Base-by-base conservation (phyloP, 2,797 vertebrate genomes). In the Pampus argenteus region DNA sequence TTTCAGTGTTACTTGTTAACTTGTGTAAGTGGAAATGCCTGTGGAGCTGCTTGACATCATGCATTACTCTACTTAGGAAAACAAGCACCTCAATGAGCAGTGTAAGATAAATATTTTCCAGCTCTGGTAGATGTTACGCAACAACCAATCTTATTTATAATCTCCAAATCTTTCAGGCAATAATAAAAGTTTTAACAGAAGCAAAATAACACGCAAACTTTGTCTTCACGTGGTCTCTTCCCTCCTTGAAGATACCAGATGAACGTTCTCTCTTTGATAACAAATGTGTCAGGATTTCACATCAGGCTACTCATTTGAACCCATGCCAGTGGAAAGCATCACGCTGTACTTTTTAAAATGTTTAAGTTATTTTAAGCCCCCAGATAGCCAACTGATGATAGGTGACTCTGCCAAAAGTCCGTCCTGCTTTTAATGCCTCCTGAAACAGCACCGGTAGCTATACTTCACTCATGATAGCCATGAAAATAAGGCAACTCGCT, bases 401-500 rank as follows among this genome's bases (percentile, higher is more conserved):
- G 26, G 34, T 34, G 64, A 49, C 65, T 73, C 52, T 89, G 81
- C 82, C 80, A 88, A 81, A 76, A 82, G 55, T 72, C 78, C 61
- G 57, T 38, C 62, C 69, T 62, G 69, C 58, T 76, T 84, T 76
- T 49, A 82, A 80, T 72, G 81, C 61, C 26, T 81, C 34, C 73
- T 80, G 52, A 87, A 89, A 79, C 66, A 20, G 74, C 11, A 54
- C 84, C 86, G 81, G 85, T 57, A 48, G 66, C 79, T 60, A 59
- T 13, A 56, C 81, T 80, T 85, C 38, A 25, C 78, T 88, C 20
- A 3, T 63, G 76, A 79, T 71, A 73, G 47, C 74, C 42, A 54
- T 79, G 71, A 79, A 89, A 90, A 80, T 79, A 60, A 86, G 82
- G 50, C 79, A 66, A 66, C 75, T 72, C 8, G 13, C 61, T 72